These are phyloP conservation scores for Notothenia coriiceps DNA, from an alignment of 2,113 vertebrate genomes.

Conservation along the genomic window DNA sequence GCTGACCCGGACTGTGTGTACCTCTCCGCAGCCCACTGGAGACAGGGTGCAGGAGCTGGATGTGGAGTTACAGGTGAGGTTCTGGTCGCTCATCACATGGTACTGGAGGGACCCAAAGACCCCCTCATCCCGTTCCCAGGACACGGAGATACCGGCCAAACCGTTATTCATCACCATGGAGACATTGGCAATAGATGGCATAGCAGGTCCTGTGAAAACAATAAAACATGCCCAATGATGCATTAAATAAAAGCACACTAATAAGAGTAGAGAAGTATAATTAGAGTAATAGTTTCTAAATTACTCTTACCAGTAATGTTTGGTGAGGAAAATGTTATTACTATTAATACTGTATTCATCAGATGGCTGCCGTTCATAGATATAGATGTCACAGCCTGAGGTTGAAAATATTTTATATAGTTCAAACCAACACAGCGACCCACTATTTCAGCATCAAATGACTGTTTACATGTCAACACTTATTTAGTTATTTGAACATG, in stretches of 20 bases:
- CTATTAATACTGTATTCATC: neutral
- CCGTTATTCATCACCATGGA: constrained; percentile 26
- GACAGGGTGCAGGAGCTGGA: constrained; percentile 80
- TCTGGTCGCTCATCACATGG: constrained; percentile 71
- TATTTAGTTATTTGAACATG: too few relatives aligned
- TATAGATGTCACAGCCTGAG: neutral
- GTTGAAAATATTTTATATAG: neutral
- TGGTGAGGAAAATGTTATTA: neutral
- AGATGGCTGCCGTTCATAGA: neutral
- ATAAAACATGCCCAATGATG: neutral
- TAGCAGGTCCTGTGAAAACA: constrained; percentile 66
- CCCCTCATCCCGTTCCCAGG: constrained; percentile 71
- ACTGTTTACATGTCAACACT: too few relatives aligned
- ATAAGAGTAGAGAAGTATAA: neutral
- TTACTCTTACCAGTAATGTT: neutral
- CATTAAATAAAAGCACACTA: neutral
- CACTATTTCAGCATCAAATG: neutral
- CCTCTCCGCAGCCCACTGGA: constrained; percentile 84
- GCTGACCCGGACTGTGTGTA: constrained; percentile 83
- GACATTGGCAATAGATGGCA: constrained; percentile 63
- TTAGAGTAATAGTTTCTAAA: neutral
- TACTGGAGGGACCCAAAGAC: constrained; percentile 83
- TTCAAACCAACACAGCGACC: neutral
- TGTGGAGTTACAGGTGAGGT: constrained; percentile 81
- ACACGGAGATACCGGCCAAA: constrained; percentile 79